Conservation (phyloP, 2,113 vertebrate genomes). For the Dermatemys mawii region DNA sequence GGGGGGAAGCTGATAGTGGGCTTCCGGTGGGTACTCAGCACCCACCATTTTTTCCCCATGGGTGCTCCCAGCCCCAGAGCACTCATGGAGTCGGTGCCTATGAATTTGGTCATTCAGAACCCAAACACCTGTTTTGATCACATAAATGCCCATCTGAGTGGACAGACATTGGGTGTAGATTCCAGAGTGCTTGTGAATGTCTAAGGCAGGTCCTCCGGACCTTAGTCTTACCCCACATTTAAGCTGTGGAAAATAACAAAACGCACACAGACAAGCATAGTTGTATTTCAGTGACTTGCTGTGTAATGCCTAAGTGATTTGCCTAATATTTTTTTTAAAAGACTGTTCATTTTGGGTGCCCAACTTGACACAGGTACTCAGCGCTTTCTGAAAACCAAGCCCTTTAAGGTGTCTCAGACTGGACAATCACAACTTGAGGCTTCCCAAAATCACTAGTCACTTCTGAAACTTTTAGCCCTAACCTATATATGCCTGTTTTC, state of each 20-base stretch:
- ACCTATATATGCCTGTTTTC: not conserved
- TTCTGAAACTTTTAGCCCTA: not conserved
- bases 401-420: not conserved
- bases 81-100: too few species aligned
- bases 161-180: not conserved
- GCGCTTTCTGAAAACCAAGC: not conserved
- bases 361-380: not conserved
- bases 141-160: not conserved
- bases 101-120: too few species aligned
- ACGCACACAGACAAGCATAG: not conserved
- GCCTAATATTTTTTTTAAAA: not conserved
- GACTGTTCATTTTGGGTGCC: not conserved
- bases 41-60: too few species aligned
- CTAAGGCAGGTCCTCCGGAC: not conserved
- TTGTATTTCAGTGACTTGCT: not conserved
- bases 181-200: not conserved
- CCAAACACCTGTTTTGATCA: not conserved
- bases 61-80: too few species aligned
- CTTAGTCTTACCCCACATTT: rapidly evolving
- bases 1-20: too few species aligned
- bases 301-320: not conserved
- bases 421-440: not conserved
- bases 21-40: too few species aligned
- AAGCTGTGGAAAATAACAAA: not conserved
- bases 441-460: not conserved